A percentile compares a stretch with the other conserved stretches of the same genome.
phyloP scores from a whole-genome alignment of 2,797 vertebrate species.

The Macropodus opercularis region DNA sequence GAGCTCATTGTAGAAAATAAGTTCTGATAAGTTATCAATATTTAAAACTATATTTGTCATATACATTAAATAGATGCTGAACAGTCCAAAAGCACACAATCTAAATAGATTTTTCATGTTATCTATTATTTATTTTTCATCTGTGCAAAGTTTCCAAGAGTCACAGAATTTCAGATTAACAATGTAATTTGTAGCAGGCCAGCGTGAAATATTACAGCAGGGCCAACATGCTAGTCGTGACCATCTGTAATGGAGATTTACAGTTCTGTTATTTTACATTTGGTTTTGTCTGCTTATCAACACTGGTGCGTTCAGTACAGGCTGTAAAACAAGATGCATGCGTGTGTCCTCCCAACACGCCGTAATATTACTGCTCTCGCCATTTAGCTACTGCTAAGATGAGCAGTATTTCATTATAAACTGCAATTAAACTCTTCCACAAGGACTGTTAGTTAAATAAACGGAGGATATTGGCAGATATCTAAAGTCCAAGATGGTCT shows the following conservation, averaged over 20 bases:
- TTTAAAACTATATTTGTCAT: too few species aligned
- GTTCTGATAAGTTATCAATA: too few species aligned
- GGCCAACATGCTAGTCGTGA: background rate
- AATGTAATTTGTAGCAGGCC: background rate
- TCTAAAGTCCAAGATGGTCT: background rate
- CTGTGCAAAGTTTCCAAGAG: too few species aligned
- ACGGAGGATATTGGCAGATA: conserved; percentile 4
- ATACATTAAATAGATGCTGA: too few species aligned
- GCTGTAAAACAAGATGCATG: background rate
- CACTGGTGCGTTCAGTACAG: background rate
- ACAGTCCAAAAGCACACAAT: too few species aligned
- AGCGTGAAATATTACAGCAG: background rate
- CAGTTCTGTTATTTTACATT: background rate
- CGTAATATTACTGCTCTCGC: background rate
- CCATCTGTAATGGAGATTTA: background rate
- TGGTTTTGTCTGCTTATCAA: background rate
- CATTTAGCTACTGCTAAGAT: too few species aligned
- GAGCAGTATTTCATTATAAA: background rate
- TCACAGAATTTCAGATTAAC: too few species aligned
- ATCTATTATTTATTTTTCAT: too few species aligned
- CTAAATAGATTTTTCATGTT: too few species aligned
- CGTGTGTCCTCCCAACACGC: too few species aligned
- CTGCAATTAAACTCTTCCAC: background rate
- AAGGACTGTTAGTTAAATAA: background rate
- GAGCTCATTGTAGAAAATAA: background rate